A percentile compares a stretch with the other conserved stretches of the same genome.
Conservation (phyloP, 2,888 invertebrate genomes). For the Nudaria mundana region DNA sequence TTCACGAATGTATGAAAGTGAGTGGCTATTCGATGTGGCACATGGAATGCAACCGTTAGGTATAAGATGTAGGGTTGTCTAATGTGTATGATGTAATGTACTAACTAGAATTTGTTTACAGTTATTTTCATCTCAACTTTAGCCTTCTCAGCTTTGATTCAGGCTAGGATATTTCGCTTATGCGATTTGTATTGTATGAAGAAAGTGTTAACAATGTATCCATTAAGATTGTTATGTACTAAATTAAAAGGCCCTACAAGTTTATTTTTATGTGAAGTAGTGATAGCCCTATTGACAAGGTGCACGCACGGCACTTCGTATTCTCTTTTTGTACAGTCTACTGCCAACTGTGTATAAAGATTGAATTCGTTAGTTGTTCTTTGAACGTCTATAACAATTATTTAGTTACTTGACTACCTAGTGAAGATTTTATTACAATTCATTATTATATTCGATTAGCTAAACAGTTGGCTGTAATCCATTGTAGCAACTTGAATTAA, state of each 20-base stretch:
- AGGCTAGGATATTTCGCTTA: too few species aligned
- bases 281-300: slow-evolving; percentile 48
- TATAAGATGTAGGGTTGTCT: slow-evolving; percentile 33
- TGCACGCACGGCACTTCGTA: slow-evolving; percentile 52
- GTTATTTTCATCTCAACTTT: too few species aligned
- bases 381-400: slow-evolving; percentile 40
- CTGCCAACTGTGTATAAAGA: slow-evolving; percentile 55
- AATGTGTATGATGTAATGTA: background rate
- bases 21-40: slow-evolving; percentile 66
- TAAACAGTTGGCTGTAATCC: too few species aligned
- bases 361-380: slow-evolving; percentile 46
- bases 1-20: slow-evolving; percentile 65
- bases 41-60: slow-evolving; percentile 47
- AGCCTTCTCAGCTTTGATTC: too few species aligned
- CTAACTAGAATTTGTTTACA: too few species aligned
- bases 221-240: background rate
- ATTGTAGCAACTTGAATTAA: too few species aligned
- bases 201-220: too few species aligned
- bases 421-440: too few species aligned
- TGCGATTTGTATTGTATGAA: too few species aligned
- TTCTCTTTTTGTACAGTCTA: slow-evolving; percentile 59
- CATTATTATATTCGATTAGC: too few species aligned
- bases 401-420: slow-evolving; percentile 30
- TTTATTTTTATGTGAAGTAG: too few species aligned
- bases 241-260: too few species aligned